Evolutionary conservation across 2,888 invertebrate genomes (phyloP).

Genomic region (Adelognathus sp.): DNA sequence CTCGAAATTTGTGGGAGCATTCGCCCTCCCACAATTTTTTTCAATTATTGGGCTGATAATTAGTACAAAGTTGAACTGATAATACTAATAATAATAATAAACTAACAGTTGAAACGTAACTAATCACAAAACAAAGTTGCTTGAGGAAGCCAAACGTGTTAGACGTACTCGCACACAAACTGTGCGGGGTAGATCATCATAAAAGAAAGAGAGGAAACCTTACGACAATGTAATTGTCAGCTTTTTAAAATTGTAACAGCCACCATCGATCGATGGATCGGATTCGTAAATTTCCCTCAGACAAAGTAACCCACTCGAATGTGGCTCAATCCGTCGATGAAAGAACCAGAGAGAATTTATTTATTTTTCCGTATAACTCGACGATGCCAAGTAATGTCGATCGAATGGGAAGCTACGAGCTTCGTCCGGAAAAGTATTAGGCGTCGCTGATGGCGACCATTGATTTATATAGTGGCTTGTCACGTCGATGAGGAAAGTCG

Average conservation of each 20-base stretch:
- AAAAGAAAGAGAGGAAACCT: too few species aligned
- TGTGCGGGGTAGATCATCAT: too few species aligned
- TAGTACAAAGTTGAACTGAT: too few species aligned
- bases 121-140: too few species aligned
- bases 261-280: background rate
- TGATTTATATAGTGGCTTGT: constrained; percentile 33
- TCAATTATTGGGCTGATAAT: too few species aligned
- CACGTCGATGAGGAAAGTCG: background rate
- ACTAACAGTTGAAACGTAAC: too few species aligned
- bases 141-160: too few species aligned
- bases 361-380: background rate
- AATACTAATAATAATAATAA: too few species aligned
- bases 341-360: background rate
- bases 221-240: too few species aligned
- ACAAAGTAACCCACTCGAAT: background rate
- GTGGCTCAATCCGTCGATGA: background rate
- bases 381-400: background rate
- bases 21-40: too few species aligned
- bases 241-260: background rate
- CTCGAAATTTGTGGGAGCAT: too few species aligned
- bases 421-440: background rate
- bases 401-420: background rate
- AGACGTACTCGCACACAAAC: too few species aligned
- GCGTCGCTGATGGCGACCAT: constrained; percentile 19
- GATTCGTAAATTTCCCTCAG: background rate